phyloP scores from a whole-genome alignment of 2,888 invertebrate species.

The Ceriagrion tenellum region DNA sequence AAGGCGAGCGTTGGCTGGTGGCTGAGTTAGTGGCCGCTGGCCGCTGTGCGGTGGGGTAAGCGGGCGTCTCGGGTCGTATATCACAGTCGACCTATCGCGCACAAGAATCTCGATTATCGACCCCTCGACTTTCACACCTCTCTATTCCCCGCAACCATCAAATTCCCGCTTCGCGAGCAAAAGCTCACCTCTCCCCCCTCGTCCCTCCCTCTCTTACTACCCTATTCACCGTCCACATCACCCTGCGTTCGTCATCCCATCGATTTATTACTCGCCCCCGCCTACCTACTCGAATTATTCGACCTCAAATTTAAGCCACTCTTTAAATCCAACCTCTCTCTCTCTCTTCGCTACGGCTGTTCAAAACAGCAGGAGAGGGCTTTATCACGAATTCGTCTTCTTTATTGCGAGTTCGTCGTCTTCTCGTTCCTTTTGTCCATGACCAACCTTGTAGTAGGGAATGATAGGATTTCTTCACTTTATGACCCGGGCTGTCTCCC shows the following conservation, averaged over 20 bases:
- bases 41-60: not conserved
- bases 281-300: not conserved
- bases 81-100: constrained; percentile 50
- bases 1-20: not conserved
- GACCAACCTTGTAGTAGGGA: not conserved
- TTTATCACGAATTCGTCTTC: constrained; percentile 11
- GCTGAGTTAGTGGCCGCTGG: constrained; percentile 50
- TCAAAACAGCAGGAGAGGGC: not conserved
- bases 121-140: constrained; percentile 63
- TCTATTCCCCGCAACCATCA: constrained; percentile 49
- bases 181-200: not conserved
- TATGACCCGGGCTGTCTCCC: not conserved
- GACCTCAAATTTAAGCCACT: not conserved
- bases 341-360: not conserved
- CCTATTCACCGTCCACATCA: not conserved
- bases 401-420: not conserved
- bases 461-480: not conserved
- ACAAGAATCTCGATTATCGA: constrained; percentile 51
- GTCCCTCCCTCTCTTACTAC: not conserved
- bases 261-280: not conserved
- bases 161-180: not conserved
- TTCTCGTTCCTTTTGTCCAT: not conserved
- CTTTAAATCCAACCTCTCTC: not conserved
- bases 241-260: not conserved
- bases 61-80: constrained; percentile 37